phyloP scores from a whole-genome alignment of 2,888 invertebrate species.

The Epistrophella euchroma region DNA sequence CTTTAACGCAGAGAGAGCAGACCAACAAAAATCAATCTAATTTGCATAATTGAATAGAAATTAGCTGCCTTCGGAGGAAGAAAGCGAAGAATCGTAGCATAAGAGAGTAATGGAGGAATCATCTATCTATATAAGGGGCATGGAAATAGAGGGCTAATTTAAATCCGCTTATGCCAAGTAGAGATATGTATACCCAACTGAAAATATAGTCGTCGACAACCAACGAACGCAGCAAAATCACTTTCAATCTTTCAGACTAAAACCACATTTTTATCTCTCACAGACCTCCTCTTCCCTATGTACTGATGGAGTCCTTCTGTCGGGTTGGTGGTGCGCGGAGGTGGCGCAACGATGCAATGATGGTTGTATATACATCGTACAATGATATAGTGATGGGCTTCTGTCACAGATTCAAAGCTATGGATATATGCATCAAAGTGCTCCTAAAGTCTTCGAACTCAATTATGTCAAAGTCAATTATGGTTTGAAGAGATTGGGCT shows the following conservation, averaged over 20 bases:
- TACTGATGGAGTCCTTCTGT: background rate
- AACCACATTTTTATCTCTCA: constrained; percentile 58
- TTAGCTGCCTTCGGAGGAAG: constrained; percentile 58
- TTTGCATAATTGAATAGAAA: constrained; percentile 76
- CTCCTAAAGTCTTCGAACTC: constrained; percentile 68
- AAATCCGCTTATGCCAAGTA: constrained; percentile 61
- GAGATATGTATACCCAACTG: constrained; percentile 22
- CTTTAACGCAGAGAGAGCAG: constrained; percentile 11
- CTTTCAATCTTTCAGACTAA: constrained; percentile 26
- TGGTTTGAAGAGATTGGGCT: constrained; percentile 58
- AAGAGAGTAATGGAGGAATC: constrained; percentile 4
- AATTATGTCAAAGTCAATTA: constrained; percentile 76
- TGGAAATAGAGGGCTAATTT: constrained; percentile 47
- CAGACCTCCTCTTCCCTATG: background rate
- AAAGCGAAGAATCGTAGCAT: background rate
- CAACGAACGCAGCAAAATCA: constrained; percentile 47
- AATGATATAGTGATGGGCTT: background rate
- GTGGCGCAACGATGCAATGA: no score
- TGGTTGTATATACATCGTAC: background rate
- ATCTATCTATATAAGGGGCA: background rate
- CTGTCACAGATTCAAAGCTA: constrained; percentile 10
- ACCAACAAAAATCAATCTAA: constrained; percentile 74
- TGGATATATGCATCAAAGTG: constrained; percentile 12
- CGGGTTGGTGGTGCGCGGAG: background rate
- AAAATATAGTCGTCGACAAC: constrained; percentile 17